Percentiles rank a stretch among this genome's conserved stretches.
Conservation (phyloP, 2,113 vertebrate genomes). For the Xiphophorus hellerii region DNA sequence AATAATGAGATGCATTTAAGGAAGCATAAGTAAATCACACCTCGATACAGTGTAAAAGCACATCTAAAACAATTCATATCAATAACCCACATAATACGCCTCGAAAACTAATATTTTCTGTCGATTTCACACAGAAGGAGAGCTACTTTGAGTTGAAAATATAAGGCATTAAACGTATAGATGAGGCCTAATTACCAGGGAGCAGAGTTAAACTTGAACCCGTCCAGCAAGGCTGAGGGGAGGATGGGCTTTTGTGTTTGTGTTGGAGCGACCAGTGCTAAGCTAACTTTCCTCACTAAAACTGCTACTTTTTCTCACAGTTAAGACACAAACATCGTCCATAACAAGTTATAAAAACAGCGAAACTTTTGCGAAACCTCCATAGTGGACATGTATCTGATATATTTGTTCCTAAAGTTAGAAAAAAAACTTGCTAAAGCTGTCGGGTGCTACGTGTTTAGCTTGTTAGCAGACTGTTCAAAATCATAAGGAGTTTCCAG, state of each 20-base stretch:
- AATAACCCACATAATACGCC: background rate
- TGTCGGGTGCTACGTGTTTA: constrained; percentile 17
- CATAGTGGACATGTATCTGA: constrained; percentile 37
- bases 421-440: background rate
- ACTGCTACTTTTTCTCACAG: constrained; percentile 39
- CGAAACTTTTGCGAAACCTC: constrained; percentile 38
- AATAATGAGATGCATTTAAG: constrained; percentile 11
- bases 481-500: constrained; percentile 57
- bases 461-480: constrained; percentile 43
- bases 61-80: background rate
- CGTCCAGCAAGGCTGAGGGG: constrained; percentile 25
- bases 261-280: constrained; percentile 46
- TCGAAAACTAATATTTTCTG: background rate
- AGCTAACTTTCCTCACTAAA: constrained; percentile 47
- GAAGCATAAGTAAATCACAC: background rate
- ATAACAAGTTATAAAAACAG: constrained; percentile 45
- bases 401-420: background rate
- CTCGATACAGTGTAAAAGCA: background rate
- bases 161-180: background rate
- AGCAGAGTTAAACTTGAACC: constrained; percentile 27
- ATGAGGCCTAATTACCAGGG: constrained; percentile 51
- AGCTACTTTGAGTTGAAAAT: background rate
- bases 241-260: constrained; percentile 41
- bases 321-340: constrained; percentile 66
- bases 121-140: background rate